Base-by-base conservation (phyloP, 2,888 invertebrate genomes). In the Lasioglossum leucozonium region DNA sequence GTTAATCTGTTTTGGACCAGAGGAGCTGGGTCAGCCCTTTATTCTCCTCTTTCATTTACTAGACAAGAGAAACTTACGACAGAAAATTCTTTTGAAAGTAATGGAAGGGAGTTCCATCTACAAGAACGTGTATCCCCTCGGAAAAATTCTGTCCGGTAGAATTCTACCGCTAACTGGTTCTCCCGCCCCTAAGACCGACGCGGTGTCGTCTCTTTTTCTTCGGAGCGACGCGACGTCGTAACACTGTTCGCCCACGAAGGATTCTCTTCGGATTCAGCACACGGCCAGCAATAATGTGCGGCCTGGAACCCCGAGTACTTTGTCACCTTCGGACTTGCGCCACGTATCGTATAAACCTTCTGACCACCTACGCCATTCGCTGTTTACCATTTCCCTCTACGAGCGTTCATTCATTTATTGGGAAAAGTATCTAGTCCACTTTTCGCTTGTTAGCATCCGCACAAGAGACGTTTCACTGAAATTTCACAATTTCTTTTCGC, bases 331-430 rank as follows among this genome's bases (percentile, higher is more conserved):
- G 82, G 71, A 75, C 75, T 51, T 72, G 65, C 72, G 18, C 81
- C 81, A 72, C 72, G 81, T 77, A 83, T 83, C 83, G 81, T 69
- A 67, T 44, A 73, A 83, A 81, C 76, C 76, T 16, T 22, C 30
- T 40, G n/a, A 22, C 77, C 26, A 51, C 51, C 67, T 55, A 73
- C 34, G 77, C 67, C 75, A 55, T 72, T 76, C 55, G 47, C 55
- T 73, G 67, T 81, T 83, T 81, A 83, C 37, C 34, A 72, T 76
- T 80, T 83, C 65, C 42, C 34, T 22, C 74, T 74, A 74, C 79
- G 58, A 69, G 16, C n/a, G 22, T 69, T 69, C 69, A 6, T 69
- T 40, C 11, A 37, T 40, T 40, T n/a, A n/a, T 69, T 65, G 8
- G 18, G 34, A 37, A 22, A 65, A 34, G 37, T 22, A 58, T 62